Evolutionary conservation across 2,797 vertebrate genomes (phyloP).

Genomic region (Silurus aristotelis): DNA sequence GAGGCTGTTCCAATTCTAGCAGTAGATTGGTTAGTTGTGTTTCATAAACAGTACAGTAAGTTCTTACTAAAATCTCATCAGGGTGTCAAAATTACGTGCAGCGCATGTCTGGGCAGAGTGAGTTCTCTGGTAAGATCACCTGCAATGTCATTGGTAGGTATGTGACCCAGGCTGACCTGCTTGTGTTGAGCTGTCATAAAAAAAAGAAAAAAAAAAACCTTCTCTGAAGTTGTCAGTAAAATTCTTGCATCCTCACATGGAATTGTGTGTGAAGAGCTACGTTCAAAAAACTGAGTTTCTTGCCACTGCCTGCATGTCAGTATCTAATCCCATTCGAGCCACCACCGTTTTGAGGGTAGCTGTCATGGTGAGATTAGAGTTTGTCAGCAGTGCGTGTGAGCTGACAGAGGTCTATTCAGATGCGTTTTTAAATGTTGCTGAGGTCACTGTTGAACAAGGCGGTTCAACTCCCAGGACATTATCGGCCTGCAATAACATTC

Average conservation of each 20-base stretch:
- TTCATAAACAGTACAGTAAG: background rate
- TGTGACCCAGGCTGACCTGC: slow-evolving; percentile 1
- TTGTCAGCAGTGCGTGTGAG: background rate
- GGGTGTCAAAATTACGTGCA: background rate
- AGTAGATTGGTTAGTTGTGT: background rate
- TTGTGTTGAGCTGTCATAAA: background rate
- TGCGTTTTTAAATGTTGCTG: background rate
- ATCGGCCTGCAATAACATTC: background rate
- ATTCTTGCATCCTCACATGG: background rate
- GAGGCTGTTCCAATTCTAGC: background rate
- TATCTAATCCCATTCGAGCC: background rate
- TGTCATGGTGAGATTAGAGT: background rate
- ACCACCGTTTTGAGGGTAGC: background rate
- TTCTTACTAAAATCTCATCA: background rate
- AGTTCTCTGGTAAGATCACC: background rate
- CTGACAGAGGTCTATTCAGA: background rate
- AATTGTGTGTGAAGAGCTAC: background rate
- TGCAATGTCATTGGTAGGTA: background rate
- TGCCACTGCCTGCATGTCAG: background rate
- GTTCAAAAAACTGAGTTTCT: background rate
- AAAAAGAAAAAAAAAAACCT: background rate
- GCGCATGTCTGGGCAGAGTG: background rate
- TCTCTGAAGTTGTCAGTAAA: background rate
- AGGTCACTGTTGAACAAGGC: background rate
- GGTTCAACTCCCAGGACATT: background rate